Conservation (phyloP, 2,888 invertebrate species). For the Rotaria macrura region DNA sequence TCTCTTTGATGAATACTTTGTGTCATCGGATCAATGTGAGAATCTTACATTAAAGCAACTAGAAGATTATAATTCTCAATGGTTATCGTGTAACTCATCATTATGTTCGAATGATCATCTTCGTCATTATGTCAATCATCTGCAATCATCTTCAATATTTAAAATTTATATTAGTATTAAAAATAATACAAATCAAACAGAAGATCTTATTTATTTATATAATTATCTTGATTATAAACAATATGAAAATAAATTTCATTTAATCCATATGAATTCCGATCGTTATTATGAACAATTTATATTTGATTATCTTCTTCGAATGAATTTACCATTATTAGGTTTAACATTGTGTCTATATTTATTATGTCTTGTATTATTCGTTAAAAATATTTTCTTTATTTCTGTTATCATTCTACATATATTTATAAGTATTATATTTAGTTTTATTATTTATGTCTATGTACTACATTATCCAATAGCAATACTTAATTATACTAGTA, state of each 20-base stretch:
- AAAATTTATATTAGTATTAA: neutral
- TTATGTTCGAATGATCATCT: neutral
- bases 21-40: neutral
- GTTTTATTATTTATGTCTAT: neutral
- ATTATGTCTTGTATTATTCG: neutral
- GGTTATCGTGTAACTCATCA: neutral
- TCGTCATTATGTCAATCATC: neutral
- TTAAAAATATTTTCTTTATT: slow-evolving; percentile 14
- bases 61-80: neutral
- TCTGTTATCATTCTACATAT: neutral
- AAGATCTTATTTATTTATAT: neutral
- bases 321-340: neutral
- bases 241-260: neutral
- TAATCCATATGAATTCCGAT: neutral
- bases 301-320: neutral
- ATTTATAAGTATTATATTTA: neutral
- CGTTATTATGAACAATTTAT: neutral
- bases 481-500: neutral
- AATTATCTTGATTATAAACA: neutral
- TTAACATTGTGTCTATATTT: neutral
- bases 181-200: neutral
- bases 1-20: neutral
- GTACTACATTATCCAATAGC: neutral
- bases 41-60: neutral
- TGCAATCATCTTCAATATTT: neutral